These are phyloP conservation scores for Oryzias woworae DNA, from an alignment of 2,113 vertebrate genomes.

Conservation along the genomic window DNA sequence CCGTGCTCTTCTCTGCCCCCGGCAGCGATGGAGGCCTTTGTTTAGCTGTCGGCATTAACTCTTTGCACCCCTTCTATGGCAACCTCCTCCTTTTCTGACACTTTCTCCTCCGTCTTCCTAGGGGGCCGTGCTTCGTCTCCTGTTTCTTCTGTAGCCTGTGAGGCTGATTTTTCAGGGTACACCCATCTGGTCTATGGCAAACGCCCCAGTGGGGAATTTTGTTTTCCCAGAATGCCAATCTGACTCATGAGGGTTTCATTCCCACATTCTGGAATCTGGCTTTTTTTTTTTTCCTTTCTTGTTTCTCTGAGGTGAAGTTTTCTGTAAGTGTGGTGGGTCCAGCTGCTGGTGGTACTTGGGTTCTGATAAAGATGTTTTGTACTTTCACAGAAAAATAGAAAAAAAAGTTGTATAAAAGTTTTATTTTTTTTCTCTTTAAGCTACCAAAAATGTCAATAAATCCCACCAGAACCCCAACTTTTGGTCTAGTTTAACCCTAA, in stretches of 20 bases:
- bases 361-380: slow-evolving; percentile 4
- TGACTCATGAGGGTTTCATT: slow-evolving; percentile 58
- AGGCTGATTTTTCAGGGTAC: slow-evolving; percentile 47
- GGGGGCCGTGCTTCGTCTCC: slow-evolving; percentile 31
- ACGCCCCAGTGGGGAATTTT: slow-evolving; percentile 68
- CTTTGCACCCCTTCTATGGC: slow-evolving; percentile 53
- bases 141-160: slow-evolving; percentile 38
- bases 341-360: slow-evolving; percentile 15
- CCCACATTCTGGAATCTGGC: slow-evolving; percentile 64
- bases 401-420: too few species aligned
- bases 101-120: slow-evolving; percentile 38
- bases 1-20: slow-evolving; percentile 67
- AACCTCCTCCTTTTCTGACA: slow-evolving; percentile 36
- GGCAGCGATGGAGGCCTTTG: slow-evolving; percentile 66
- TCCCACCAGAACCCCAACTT: too few species aligned
- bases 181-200: slow-evolving; percentile 64
- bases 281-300: slow-evolving; percentile 68
- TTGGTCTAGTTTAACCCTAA: too few species aligned
- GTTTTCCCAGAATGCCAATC: slow-evolving; percentile 77
- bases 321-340: slow-evolving; percentile 22
- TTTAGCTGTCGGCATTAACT: slow-evolving; percentile 79
- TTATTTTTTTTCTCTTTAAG: too few species aligned
- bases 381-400: too few species aligned
- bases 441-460: too few species aligned
- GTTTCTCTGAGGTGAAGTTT: slow-evolving; percentile 38